These are phyloP conservation scores for Synanthedon myopaeformis DNA, from an alignment of 2,888 invertebrate species.

Conservation along the genomic window DNA sequence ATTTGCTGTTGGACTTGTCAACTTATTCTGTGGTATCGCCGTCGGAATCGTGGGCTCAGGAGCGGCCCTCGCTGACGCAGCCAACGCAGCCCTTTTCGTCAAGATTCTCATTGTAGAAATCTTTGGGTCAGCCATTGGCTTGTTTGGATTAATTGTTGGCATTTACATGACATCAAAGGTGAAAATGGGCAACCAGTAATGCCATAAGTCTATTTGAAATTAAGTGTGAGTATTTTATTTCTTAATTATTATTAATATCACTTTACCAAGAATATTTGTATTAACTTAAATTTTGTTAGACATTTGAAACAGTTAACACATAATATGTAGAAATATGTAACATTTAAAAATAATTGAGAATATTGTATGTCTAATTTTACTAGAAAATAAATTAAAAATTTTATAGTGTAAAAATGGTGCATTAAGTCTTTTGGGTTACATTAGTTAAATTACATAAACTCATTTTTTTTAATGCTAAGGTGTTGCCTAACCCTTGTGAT, in stretches of 20 bases:
- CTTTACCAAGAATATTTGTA: neutral
- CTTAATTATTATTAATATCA: neutral
- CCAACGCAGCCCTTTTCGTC: conserved; percentile 95
- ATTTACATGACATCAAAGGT: conserved; percentile 92
- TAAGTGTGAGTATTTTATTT: conserved; percentile 48
- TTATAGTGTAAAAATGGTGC: too few species aligned
- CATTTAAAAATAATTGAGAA: too few species aligned
- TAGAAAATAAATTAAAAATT: too few species aligned
- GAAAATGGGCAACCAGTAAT: conserved; percentile 79
- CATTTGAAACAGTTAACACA: too few species aligned
- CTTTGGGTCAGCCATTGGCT: conserved; percentile 98
- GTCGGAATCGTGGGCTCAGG: conserved; percentile 99
- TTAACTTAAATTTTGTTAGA: neutral
- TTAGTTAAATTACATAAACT: too few species aligned
- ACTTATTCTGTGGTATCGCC: conserved; percentile 92
- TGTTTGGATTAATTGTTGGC: conserved; percentile 98
- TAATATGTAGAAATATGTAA: too few species aligned
- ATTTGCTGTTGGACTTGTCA: conserved; percentile 93
- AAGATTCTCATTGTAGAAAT: conserved; percentile 99
- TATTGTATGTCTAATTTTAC: too few species aligned
- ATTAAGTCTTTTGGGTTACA: too few species aligned
- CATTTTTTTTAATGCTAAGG: too few species aligned
- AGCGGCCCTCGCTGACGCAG: conserved; percentile 97
- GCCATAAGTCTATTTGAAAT: conserved; percentile 31
- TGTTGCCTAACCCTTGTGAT: too few species aligned